These are phyloP conservation scores for Brachyistius frenatus DNA, from an alignment of 2,113 vertebrate genomes.

Conservation along the genomic window DNA sequence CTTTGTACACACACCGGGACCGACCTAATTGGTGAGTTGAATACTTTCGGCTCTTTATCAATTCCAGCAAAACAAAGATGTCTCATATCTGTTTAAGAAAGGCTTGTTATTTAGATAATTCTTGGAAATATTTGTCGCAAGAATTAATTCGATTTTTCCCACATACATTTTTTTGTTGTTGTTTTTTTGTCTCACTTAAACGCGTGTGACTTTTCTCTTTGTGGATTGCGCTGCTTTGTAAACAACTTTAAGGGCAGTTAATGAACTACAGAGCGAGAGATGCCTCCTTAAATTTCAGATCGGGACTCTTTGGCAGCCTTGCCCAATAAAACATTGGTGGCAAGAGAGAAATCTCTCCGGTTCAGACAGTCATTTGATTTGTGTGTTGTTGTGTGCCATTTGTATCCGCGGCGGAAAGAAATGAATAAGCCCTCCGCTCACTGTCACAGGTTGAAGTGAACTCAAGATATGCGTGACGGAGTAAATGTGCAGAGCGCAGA, in stretches of 20 bases:
- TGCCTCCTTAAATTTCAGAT: not conserved
- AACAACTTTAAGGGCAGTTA: constrained; percentile 18
- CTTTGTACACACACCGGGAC: not conserved
- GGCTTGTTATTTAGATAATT: not conserved
- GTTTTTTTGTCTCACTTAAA: not conserved
- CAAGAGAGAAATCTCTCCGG: not conserved
- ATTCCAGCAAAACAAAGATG: not conserved
- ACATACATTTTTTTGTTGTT: too few relatives aligned
- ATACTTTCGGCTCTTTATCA: not conserved
- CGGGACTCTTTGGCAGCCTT: not conserved
- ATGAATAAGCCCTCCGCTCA: constrained; percentile 50
- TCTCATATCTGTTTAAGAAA: not conserved
- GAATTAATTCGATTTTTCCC: too few relatives aligned
- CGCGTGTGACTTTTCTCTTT: not conserved
- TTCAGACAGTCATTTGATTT: constrained; percentile 51
- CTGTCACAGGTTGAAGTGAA: constrained; percentile 69
- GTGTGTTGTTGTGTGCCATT: constrained; percentile 49
- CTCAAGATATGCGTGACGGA: constrained; percentile 68
- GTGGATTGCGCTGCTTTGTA: not conserved
- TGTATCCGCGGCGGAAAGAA: constrained; percentile 43
- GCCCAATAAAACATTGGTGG: constrained; percentile 39
- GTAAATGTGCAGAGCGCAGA: constrained; percentile 64
- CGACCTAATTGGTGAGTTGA: constrained; percentile 56
- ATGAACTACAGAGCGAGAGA: not conserved
- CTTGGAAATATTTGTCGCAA: too few relatives aligned